Base-by-base conservation (phyloP, 2,113 vertebrate species). In the Delphinapterus leucas region DNA sequence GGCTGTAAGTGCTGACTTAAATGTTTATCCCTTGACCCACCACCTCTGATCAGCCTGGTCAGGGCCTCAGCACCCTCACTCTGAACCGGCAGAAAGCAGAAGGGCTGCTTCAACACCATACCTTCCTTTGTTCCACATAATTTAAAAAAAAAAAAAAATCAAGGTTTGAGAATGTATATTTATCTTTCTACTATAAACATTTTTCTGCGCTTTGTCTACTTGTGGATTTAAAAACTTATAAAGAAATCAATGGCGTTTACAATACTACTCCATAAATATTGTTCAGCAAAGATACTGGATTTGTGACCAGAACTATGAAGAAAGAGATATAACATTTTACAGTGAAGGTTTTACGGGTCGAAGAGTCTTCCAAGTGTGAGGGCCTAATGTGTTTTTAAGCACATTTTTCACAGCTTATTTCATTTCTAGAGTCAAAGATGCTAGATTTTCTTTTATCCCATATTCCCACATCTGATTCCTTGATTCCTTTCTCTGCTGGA, bases 401-500 rank as follows among this genome's bases (percentile, higher is more conserved):
- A 28, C 3, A 0, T 21, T 17, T n/a, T 55, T n/a, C 12, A 47
- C 3, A 2, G 21, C 13, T 23, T 2, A 6, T 6, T 20, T 26
- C 17, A 8, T 23, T 28, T 67, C 41, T 33, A 28, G 41, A 25
- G 20, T 53, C 55, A 9, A 3, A 31, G 9, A 5, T 4, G 41
- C 65, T 17, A 5, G 4, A 7, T 41, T 36, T 8, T n/a, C 36
- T 13, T 70, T 36, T 23, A 3, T 13, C 8, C 15, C 4, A 0
- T 6, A 1, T 6, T 4, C 47, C 12, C 23, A n/a, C 0, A 1
- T 5, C 65, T 31, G 0, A 0, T 13, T 12, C 31, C 73, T 26
- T 13, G 23, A 13, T 4, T 26, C 58, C 21, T 7, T 61, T 18
- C 31, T 18, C n/a, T 71, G 82, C 65, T 28, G 36, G n/a, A 8